Base-by-base conservation (phyloP, 2,888 invertebrate species). In the Himalopsyche kuldschensis region DNA sequence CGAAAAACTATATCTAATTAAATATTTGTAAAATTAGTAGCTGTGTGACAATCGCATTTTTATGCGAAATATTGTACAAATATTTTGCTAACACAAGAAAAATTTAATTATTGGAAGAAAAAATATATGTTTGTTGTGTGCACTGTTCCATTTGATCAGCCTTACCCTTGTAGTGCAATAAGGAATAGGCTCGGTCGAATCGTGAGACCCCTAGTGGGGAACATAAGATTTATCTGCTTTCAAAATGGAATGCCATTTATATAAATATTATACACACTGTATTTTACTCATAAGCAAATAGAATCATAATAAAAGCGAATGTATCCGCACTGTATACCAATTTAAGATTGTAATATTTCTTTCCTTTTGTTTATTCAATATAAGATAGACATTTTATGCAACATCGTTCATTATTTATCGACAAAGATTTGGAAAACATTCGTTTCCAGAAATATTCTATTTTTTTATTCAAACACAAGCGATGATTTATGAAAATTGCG, bases 231-330 rank as follows among this genome's bases (percentile, higher is more conserved):
- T 85, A 85, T 85, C 85, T 78, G 81, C 81, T 69, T 79, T 69
- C 81, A 80, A 80, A 78, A 75, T 75, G 83, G 85, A 84, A 84
- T 85, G 80, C 82, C 84, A 83, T 85, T 83, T 85, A 82, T 82
- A 78, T 80, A 80, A 55, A 80, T 80, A 83, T 69, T 69, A 69
- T 69, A 69, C 76, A 75, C 76, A 81, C 48, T 77, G 81, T 81
- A 81, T 81, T 76, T 76, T 81, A 81, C 81, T 76, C 81, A 81
- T 46, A 81, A 76, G 32, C 48, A 81, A 81, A 81, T 81, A 69
- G 81, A 81, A 81, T 81, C 48, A 76, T 81, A 81, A 81, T 75
- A 69, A 69, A 27, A 69, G 69, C 69, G 30, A 69, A 69, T 69
- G 69, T 69, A 69, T 69, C 55, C 24, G 20, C 55, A 55, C 55